Evolutionary conservation across 2,797 vertebrate genomes (phyloP).

Genomic region (Sebastes trivittatus): DNA sequence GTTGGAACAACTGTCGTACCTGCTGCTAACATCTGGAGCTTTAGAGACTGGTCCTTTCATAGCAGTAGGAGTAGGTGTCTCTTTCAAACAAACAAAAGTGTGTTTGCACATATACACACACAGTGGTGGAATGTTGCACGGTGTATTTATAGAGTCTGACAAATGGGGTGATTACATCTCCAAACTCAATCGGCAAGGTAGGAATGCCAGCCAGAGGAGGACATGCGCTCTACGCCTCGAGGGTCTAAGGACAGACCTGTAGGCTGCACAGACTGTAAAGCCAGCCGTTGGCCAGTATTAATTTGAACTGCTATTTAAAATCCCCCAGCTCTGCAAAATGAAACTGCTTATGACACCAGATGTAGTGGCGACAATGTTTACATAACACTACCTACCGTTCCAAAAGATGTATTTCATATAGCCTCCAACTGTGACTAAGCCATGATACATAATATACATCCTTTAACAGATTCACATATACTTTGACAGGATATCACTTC

Average conservation of each 20-base stretch:
- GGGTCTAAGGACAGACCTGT: background rate
- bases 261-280: background rate
- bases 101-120: slow-evolving; percentile 7
- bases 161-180: slow-evolving; percentile 55
- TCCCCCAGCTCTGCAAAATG: background rate
- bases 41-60: background rate
- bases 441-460: slow-evolving; percentile 1
- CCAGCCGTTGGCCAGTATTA: background rate
- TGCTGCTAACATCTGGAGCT: background rate
- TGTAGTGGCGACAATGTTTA: background rate
- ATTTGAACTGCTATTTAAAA: background rate
- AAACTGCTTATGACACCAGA: background rate
- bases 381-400: background rate
- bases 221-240: background rate
- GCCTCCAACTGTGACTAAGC: slow-evolving; percentile 5
- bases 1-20: background rate
- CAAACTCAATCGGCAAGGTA: slow-evolving; percentile 45
- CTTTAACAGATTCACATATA: slow-evolving; percentile 1
- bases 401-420: background rate
- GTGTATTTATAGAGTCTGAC: slow-evolving; percentile 59
- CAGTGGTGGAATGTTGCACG: slow-evolving; percentile 23
- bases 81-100: slow-evolving; percentile 24
- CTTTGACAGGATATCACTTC: slow-evolving; percentile 55
- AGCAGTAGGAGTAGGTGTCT: background rate
- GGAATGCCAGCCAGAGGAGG: slow-evolving; percentile 32